These are phyloP conservation scores for Barypeithes pellucidus DNA, from an alignment of 2,888 invertebrate genomes.

Conservation along the genomic window DNA sequence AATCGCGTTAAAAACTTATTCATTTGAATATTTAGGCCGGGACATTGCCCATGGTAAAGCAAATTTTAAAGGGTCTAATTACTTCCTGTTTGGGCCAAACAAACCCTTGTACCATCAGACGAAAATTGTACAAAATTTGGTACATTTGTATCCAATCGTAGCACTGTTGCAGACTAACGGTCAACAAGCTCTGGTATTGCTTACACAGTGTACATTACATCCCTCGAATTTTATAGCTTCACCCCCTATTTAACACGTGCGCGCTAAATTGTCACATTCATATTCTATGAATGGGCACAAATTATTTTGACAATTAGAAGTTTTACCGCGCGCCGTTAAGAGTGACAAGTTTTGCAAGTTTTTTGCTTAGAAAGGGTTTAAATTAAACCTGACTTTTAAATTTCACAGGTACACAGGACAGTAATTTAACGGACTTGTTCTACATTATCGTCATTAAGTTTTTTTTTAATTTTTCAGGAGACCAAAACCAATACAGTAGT, in stretches of 20 bases:
- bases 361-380: slow-evolving; percentile 13
- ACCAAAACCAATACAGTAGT: too few species aligned
- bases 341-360: slow-evolving; percentile 40
- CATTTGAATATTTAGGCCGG: too few species aligned
- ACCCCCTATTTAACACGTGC: slow-evolving; percentile 54
- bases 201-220: slow-evolving; percentile 45
- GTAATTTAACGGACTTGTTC: slow-evolving; percentile 5
- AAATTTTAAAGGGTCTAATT: too few species aligned
- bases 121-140: neutral
- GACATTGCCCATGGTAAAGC: too few species aligned
- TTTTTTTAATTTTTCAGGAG: too few species aligned
- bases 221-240: slow-evolving; percentile 49
- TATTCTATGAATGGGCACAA: slow-evolving; percentile 46
- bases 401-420: neutral
- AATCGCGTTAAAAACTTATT: too few species aligned
- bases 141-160: neutral
- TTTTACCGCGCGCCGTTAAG: slow-evolving; percentile 39
- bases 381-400: neutral
- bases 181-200: slow-evolving; percentile 52
- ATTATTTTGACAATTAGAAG: slow-evolving; percentile 49
- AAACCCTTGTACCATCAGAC: too few species aligned
- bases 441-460: neutral
- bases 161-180: slow-evolving; percentile 39
- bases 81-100: too few species aligned
- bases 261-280: slow-evolving; percentile 50